Evolutionary conservation across 2,113 vertebrate species (phyloP).

Genomic region (Panthera leo): DNA sequence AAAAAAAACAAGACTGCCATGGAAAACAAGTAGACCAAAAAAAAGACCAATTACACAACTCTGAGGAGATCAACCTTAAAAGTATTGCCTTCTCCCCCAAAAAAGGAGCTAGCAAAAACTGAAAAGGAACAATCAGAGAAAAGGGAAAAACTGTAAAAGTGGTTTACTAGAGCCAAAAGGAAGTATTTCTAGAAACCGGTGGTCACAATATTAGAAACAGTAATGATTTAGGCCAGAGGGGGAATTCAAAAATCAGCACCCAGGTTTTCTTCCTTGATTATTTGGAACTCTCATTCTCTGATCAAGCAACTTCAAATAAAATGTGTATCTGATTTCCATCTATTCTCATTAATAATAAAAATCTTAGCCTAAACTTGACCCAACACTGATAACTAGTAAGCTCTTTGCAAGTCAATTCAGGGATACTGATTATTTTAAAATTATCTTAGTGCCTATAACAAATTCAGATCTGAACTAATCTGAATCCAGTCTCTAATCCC

Average conservation of each 20-base stretch:
- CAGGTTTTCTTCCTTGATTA: neutral
- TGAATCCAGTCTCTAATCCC: neutral
- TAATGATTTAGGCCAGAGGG: neutral
- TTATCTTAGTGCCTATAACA: neutral
- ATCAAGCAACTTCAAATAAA: neutral
- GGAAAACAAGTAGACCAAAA: neutral
- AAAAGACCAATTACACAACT: neutral
- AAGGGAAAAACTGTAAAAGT: neutral
- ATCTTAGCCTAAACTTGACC: constrained; percentile 30
- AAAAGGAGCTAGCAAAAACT: neutral
- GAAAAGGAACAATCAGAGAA: neutral
- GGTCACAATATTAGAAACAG: neutral
- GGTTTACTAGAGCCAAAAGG: neutral
- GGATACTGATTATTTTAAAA: constrained; percentile 40
- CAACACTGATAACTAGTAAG: constrained; percentile 8
- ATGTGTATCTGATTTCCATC: neutral
- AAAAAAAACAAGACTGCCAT: neutral
- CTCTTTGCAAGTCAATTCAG: neutral
- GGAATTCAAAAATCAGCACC: neutral
- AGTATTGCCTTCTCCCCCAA: neutral
- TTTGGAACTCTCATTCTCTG: neutral
- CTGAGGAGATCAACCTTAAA: neutral
- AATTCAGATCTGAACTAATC: constrained; percentile 31
- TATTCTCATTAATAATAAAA: neutral
- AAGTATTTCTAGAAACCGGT: neutral